These are phyloP conservation scores for Menidia beryllina DNA, from an alignment of 2,113 vertebrate genomes.

Conservation along the genomic window DNA sequence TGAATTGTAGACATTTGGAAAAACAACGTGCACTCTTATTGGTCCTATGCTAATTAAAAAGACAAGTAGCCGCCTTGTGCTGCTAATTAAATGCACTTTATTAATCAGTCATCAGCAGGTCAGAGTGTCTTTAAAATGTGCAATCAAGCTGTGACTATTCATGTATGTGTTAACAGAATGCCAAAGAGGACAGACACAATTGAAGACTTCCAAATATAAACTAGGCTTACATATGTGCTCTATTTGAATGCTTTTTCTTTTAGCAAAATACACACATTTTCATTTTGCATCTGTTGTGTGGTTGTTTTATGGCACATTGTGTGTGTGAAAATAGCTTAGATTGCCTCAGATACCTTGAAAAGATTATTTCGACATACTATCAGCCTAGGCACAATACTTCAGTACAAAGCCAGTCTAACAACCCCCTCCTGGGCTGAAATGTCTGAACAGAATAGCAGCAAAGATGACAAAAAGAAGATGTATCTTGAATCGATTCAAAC, in stretches of 20 bases:
- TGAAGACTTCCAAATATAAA: neutral
- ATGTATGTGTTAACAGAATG: too few species aligned
- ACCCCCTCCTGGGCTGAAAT: conserved; percentile 16
- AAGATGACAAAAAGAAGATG: conserved; percentile 2
- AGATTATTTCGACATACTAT: neutral
- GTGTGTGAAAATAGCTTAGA: neutral
- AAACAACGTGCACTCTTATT: too few species aligned
- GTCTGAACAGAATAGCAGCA: conserved; percentile 48
- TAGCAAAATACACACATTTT: neutral
- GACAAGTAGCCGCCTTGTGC: too few species aligned
- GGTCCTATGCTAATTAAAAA: too few species aligned
- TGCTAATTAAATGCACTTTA: too few species aligned
- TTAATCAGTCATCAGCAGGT: too few species aligned
- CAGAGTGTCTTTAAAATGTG: too few species aligned
- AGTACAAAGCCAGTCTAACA: conserved; percentile 10
- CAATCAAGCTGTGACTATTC: too few species aligned
- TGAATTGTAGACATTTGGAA: too few species aligned
- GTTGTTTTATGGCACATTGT: neutral
- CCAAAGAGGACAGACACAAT: too few species aligned
- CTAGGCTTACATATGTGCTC: too few species aligned
- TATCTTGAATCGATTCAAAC: conserved; percentile 19
- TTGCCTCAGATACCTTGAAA: neutral
- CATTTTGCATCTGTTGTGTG: neutral
- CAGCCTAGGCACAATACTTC: neutral
- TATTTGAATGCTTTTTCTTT: neutral